Evolutionary conservation across 2,888 invertebrate genomes (phyloP).

Genomic region (Acronicta leporina): DNA sequence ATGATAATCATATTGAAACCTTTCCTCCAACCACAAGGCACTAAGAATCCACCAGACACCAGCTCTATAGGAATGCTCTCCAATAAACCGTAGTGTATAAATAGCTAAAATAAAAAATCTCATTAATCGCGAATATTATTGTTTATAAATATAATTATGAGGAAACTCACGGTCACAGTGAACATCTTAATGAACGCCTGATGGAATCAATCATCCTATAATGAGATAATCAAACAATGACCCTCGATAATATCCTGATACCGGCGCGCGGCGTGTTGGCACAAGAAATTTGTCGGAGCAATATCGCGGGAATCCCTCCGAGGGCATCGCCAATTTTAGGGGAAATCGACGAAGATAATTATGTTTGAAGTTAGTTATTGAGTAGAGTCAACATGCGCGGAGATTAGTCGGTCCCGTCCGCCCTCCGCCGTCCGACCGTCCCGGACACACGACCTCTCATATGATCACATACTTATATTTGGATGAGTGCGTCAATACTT

Average conservation of each 20-base stretch:
- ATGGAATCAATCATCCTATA: conserved; percentile 86
- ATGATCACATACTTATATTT: conserved; percentile 38
- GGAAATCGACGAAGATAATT: conserved; percentile 88
- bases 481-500: conserved; percentile 32
- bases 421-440: conserved; percentile 15
- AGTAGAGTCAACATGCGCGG: conserved; percentile 82
- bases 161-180: conserved; percentile 39
- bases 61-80: background rate
- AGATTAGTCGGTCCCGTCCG: conserved; percentile 68
- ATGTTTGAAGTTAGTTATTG: conserved; percentile 89
- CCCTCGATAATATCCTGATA: conserved; percentile 80
- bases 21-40: background rate
- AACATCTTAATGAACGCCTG: conserved; percentile 71
- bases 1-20: conserved; percentile 50
- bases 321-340: conserved; percentile 85
- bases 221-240: conserved; percentile 88
- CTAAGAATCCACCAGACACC: background rate
- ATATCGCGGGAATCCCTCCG: conserved; percentile 80
- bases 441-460: conserved; percentile 16
- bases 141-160: conserved; percentile 50
- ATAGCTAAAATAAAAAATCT: conserved; percentile 6
- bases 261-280: conserved; percentile 75
- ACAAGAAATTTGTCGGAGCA: conserved; percentile 86
- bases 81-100: background rate
- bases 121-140: conserved; percentile 43